These are phyloP conservation scores for Troides aeacus DNA, from an alignment of 2,888 invertebrate genomes.

Conservation along the genomic window DNA sequence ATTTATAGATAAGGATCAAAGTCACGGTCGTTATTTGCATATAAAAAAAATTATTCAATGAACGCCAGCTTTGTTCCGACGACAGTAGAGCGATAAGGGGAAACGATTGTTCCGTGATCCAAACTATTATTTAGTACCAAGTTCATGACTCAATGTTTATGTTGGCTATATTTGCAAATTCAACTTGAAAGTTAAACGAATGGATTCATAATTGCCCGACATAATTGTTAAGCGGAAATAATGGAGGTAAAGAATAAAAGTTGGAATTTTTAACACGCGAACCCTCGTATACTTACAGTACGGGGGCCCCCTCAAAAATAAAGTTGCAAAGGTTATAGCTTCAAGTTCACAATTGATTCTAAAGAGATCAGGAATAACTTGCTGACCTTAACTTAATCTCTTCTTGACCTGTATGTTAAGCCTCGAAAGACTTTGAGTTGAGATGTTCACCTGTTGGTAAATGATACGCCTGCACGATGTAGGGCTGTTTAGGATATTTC, in stretches of 20 bases:
- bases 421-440: neutral
- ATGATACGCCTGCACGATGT: too few species aligned
- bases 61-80: slow-evolving; percentile 4
- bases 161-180: slow-evolving; percentile 14
- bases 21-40: neutral
- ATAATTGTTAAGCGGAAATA: slow-evolving; percentile 12
- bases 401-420: neutral
- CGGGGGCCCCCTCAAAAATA: neutral
- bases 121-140: slow-evolving; percentile 24
- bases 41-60: slow-evolving; percentile 6
- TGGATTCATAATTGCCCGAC: slow-evolving; percentile 7
- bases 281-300: neutral
- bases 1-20: neutral
- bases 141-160: slow-evolving; percentile 27
- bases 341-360: neutral
- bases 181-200: slow-evolving; percentile 13
- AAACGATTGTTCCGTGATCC: slow-evolving; percentile 22
- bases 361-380: neutral
- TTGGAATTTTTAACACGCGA: slow-evolving; percentile 3
- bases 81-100: slow-evolving; percentile 4
- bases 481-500: too few species aligned
- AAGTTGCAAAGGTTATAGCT: neutral
- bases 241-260: neutral
- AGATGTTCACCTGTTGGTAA: too few species aligned
- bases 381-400: too few species aligned